These are phyloP conservation scores for Aelia acuminata DNA, from an alignment of 2,888 invertebrate genomes.

Conservation along the genomic window DNA sequence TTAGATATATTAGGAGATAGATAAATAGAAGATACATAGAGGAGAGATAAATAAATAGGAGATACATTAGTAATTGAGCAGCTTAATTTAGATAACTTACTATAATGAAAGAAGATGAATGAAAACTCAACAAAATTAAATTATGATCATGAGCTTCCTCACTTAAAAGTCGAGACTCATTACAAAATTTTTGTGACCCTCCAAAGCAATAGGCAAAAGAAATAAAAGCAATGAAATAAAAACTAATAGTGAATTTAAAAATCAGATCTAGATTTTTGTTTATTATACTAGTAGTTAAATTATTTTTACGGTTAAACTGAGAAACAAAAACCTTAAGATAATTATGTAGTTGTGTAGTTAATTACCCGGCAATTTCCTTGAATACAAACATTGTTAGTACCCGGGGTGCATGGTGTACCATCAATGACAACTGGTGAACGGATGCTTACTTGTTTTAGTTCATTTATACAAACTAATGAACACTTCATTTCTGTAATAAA, in stretches of 20 bases:
- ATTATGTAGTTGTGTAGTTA: background rate
- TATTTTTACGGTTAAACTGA: background rate
- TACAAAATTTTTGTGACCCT: background rate
- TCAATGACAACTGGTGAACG: slow-evolving; percentile 63
- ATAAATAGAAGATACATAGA: too few relatives aligned
- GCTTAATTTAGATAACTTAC: background rate
- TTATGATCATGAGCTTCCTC: background rate
- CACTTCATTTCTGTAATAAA: slow-evolving; percentile 61
- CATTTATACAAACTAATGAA: slow-evolving; percentile 63
- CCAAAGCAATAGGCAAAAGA: background rate
- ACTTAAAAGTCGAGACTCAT: background rate
- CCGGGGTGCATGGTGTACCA: slow-evolving; percentile 64
- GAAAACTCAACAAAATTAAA: background rate
- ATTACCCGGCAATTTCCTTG: slow-evolving; percentile 62
- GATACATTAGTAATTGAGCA: background rate
- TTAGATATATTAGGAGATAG: too few relatives aligned
- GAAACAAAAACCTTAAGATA: background rate
- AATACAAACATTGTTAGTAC: slow-evolving; percentile 64
- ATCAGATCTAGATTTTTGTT: background rate
- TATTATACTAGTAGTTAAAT: background rate
- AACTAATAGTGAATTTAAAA: background rate
- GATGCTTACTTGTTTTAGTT: slow-evolving; percentile 62
- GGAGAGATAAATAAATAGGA: too few relatives aligned
- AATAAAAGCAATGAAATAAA: background rate
- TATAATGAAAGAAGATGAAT: background rate